Percentiles rank a stretch among this genome's conserved stretches.
Conservation (phyloP, 2,113 vertebrate genomes). For the Brevimyrus niger region DNA sequence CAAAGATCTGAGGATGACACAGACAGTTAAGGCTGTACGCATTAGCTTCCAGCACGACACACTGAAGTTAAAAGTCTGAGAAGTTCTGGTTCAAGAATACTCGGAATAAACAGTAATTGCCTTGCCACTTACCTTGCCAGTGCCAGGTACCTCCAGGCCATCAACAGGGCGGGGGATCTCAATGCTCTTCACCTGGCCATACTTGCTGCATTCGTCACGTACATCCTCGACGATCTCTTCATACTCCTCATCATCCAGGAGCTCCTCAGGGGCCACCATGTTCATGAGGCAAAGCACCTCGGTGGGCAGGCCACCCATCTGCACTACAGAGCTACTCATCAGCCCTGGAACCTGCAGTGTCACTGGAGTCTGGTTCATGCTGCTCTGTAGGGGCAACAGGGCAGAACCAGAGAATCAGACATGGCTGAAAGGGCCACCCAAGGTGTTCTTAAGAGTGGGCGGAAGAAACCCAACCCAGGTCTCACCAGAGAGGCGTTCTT, state of each 20-base stretch:
- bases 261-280: slow-evolving; percentile 86
- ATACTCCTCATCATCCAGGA: slow-evolving; percentile 84
- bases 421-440: neutral
- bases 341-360: slow-evolving; percentile 88
- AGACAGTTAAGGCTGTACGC: neutral
- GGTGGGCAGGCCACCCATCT: slow-evolving; percentile 84
- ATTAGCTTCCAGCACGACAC: neutral
- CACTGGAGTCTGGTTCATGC: slow-evolving; percentile 88
- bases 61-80: neutral
- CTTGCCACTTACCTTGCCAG: slow-evolving; percentile 73
- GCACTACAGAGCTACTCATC: slow-evolving; percentile 75
- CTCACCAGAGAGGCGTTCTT: slow-evolving; percentile 86
- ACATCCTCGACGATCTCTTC: slow-evolving; percentile 90
- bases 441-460: neutral
- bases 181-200: slow-evolving; percentile 84
- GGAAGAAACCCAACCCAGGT: neutral
- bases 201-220: slow-evolving; percentile 84
- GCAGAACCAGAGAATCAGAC: neutral
- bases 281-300: slow-evolving; percentile 91
- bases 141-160: slow-evolving; percentile 84
- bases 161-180: slow-evolving; percentile 88
- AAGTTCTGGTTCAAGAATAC: neutral
- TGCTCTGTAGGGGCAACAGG: slow-evolving; percentile 57
- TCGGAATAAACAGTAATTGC: neutral
- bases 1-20: slow-evolving; percentile 68